These are phyloP conservation scores for Reticulitermes lucifugus DNA, from an alignment of 2,888 invertebrate species.

Conservation along the genomic window DNA sequence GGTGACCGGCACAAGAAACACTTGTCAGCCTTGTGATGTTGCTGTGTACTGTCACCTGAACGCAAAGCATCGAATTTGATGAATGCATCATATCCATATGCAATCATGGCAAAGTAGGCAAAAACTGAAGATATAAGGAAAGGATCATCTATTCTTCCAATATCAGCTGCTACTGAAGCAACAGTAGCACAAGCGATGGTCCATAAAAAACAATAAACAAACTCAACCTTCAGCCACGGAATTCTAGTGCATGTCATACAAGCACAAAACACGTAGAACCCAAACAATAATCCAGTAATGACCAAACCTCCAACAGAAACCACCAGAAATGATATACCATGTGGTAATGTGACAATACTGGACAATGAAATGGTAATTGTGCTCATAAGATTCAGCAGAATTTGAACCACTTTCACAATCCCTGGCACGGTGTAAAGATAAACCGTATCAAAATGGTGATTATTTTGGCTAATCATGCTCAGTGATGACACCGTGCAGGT, in stretches of 20 bases:
- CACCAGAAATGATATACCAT: neutral
- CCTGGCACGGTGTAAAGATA: neutral
- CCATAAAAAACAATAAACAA: neutral
- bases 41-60: too few species aligned
- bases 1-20: too few species aligned
- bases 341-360: neutral
- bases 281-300: neutral
- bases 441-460: too few species aligned
- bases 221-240: too few species aligned
- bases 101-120: neutral
- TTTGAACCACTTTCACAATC: neutral
- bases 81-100: constrained; percentile 33
- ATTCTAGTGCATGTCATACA: too few species aligned
- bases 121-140: neutral
- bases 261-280: too few species aligned
- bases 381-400: neutral
- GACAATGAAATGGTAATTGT: neutral
- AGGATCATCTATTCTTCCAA: neutral
- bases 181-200: neutral
- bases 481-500: too few species aligned
- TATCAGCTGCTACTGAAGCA: neutral
- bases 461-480: too few species aligned
- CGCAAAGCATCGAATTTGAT: neutral
- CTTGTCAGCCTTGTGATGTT: too few species aligned
- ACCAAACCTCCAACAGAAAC: neutral